Evolutionary conservation across 2,888 invertebrate genomes (phyloP).

Genomic region (Dryobota labecula): DNA sequence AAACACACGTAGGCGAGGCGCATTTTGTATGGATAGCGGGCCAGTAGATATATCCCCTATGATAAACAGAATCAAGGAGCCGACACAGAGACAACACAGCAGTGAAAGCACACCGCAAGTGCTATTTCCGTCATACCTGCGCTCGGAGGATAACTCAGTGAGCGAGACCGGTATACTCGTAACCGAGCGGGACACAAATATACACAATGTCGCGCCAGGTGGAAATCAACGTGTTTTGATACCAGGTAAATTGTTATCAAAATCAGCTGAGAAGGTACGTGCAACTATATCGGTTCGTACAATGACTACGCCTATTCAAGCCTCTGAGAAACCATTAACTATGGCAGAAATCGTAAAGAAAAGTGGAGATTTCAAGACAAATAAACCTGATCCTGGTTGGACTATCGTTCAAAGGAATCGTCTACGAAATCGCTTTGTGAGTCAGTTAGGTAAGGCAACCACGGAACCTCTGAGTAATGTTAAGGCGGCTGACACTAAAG

Average conservation of each 20-base stretch:
- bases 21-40: too few species aligned
- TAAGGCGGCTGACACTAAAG: not conserved
- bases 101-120: not conserved
- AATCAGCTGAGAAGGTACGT: not conserved
- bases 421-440: not conserved
- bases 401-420: not conserved
- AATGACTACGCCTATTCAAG: not conserved
- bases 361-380: not conserved
- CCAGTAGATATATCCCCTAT: too few species aligned
- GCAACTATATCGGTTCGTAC: not conserved
- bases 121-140: not conserved
- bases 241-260: not conserved
- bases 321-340: not conserved
- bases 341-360: not conserved
- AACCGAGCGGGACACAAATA: not conserved
- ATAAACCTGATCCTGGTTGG: not conserved
- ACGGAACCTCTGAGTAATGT: not conserved
- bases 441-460: not conserved
- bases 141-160: not conserved
- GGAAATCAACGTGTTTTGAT: not conserved
- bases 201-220: not conserved
- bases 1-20: too few species aligned
- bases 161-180: not conserved
- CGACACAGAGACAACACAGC: too few species aligned
- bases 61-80: too few species aligned